Base-by-base conservation (phyloP, 92 coral and sea anemone species). In the Porites lobata region DNA sequence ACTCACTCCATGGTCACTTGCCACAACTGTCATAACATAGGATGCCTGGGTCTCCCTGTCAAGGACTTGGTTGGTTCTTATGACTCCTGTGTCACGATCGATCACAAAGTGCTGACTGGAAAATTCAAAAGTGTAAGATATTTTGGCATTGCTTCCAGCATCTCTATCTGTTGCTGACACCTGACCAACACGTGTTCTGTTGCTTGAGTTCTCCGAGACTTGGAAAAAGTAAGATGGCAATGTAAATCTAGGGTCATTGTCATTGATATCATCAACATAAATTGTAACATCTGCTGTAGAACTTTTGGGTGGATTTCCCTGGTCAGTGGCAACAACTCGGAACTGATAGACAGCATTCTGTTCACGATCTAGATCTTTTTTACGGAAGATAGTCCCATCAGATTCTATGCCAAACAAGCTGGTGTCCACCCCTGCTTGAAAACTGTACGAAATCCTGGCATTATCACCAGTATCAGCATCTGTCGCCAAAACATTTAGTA, bases 391-490 rank as follows among this genome's bases (percentile, higher is more conserved):
- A 88, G 90, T 75, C 2, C 99, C 99, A 79, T 91, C 91, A 10
- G 78, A 18, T 67, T 62, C 87, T 11, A 98, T 81, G 53, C 95
- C 98, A 92, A 98, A 98, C 77, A 92, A 54, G 20, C 74, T 58
- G 38, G 94, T 85, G 17, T 84, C 92, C 66, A 85, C 90, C 15
- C 90, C 84, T 20, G 93, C 76, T 58, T 88, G 84, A 24, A 95
- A 93, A 13, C 86, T 89, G 90, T 95, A 98, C 26, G 89, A 79
- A 15, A 98, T 91, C 73, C 85, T 65, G 4, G 96, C 98, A 94
- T 95, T 94, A 73, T 84, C 76, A 1, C 99, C 99, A 18, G 91
- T 88, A 72, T 98, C 99, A 50, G 88, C 87, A 70, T 98, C 99
- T 70, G 96, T 81, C 13, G 99, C 99, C 1, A 78, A 75, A 26